These are phyloP conservation scores for Rallus crepitans DNA, from an alignment of 2,797 vertebrate species.

Conservation along the genomic window DNA sequence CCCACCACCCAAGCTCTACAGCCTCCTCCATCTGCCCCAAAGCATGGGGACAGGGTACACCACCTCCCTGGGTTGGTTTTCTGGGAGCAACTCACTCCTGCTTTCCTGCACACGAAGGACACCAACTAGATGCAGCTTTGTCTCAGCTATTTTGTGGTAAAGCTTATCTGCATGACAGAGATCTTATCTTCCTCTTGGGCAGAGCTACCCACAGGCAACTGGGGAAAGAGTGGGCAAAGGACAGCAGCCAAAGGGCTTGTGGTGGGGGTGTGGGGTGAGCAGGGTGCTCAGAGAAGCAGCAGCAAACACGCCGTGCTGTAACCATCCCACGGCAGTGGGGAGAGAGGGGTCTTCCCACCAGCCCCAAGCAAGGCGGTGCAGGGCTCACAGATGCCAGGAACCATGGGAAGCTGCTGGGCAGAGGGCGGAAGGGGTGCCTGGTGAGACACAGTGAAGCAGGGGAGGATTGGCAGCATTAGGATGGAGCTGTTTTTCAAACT, in stretches of 20 bases:
- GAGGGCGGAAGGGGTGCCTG: neutral
- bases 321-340: neutral
- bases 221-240: neutral
- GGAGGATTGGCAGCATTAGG: neutral
- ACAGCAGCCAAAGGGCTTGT: neutral
- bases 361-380: rapidly evolving
- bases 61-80: neutral
- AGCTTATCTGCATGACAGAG: neutral
- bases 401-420: neutral
- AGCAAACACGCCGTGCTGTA: neutral
- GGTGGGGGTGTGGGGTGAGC: neutral
- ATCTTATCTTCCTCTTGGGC: neutral
- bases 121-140: neutral
- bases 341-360: neutral
- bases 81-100: neutral
- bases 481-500: neutral
- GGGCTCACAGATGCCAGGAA: neutral
- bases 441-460: neutral
- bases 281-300: neutral
- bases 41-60: neutral
- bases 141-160: neutral
- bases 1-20: neutral
- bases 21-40: rapidly evolving
- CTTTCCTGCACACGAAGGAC: neutral
- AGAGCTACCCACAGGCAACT: rapidly evolving